Conservation (phyloP, 2,113 vertebrate genomes). For the Syngnathus floridae region DNA sequence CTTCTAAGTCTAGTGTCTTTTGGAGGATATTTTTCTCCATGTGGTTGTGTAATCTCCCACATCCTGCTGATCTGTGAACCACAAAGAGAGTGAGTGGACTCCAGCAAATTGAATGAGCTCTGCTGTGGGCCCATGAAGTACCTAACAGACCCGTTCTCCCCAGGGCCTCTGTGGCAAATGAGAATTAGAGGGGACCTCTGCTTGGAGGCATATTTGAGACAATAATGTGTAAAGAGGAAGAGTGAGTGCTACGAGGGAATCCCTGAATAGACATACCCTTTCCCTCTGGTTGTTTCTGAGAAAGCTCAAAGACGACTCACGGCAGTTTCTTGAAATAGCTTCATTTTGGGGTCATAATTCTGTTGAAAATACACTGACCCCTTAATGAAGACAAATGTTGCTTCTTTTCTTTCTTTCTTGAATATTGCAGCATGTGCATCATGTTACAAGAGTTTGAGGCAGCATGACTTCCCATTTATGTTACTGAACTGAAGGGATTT, state of each 20-base stretch:
- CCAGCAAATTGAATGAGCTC: conserved; percentile 14
- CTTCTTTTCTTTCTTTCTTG: background rate
- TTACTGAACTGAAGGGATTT: background rate
- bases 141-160: conserved; percentile 31
- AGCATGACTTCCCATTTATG: background rate
- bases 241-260: conserved; percentile 11
- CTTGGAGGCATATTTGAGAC: conserved; percentile 23
- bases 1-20: background rate
- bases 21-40: conserved; percentile 17
- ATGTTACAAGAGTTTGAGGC: background rate
- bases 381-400: background rate
- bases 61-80: conserved; percentile 30
- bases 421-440: background rate
- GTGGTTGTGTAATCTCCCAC: conserved; percentile 41
- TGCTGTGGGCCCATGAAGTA: conserved; percentile 28
- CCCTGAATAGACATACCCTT: conserved; percentile 21
- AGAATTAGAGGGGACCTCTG: conserved; percentile 19
- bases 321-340: background rate
- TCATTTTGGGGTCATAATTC: background rate
- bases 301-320: background rate
- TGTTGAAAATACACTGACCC: background rate
- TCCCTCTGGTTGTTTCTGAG: conserved; percentile 23
- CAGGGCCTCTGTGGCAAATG: conserved; percentile 16
- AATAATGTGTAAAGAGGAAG: conserved; percentile 10
- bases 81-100: conserved; percentile 26